Conservation (phyloP, 1,140 invertebrate genomes). For the Ceratosolen solmsi region DNA sequence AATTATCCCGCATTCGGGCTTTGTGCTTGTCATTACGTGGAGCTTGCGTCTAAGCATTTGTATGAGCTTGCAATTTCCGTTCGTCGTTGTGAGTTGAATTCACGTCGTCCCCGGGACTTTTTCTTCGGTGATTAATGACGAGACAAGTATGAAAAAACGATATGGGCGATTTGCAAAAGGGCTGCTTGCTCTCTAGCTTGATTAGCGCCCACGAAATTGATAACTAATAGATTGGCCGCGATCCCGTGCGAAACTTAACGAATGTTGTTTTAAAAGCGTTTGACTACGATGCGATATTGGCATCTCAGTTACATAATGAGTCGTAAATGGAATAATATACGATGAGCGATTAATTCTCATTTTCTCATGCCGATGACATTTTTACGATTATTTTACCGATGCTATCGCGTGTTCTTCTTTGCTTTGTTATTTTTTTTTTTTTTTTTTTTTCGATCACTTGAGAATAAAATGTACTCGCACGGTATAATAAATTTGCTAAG, state of each 20-base stretch:
- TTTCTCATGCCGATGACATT: background rate
- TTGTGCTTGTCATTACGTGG: background rate
- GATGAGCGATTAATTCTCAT: background rate
- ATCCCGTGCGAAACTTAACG: too few relatives aligned
- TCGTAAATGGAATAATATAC: background rate
- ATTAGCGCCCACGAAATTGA: background rate
- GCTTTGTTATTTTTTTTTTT: too few relatives aligned
- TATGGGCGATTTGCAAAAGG: background rate
- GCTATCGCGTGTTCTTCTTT: too few relatives aligned
- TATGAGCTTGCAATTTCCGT: background rate
- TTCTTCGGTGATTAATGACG: background rate
- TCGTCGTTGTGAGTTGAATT: background rate
- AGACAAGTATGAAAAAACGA: background rate
- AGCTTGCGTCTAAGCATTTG: background rate
- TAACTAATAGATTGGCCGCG: too few relatives aligned
- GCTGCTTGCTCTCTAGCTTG: background rate
- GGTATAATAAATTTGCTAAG: too few relatives aligned
- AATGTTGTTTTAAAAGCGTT: too few relatives aligned
- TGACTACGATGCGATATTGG: background rate
- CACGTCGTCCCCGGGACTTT: background rate
- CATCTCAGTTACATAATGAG: background rate
- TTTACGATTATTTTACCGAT: background rate
- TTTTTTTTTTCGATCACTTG: too few relatives aligned
- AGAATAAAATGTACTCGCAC: too few relatives aligned
- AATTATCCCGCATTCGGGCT: too few relatives aligned